Evolutionary conservation across 1,140 invertebrate species (phyloP).

Genomic region (Trachymyrmex cornetzi): DNA sequence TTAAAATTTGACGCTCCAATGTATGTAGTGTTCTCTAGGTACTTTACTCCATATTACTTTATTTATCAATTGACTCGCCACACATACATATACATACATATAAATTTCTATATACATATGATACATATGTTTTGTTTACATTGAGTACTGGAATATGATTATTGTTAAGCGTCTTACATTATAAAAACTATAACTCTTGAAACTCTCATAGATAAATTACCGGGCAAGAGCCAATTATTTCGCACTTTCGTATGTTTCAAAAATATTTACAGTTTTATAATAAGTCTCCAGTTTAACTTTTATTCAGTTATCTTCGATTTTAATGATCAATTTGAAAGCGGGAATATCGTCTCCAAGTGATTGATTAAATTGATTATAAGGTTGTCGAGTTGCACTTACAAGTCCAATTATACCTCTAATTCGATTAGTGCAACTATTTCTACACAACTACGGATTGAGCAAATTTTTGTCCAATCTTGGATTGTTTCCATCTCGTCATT

Average conservation of each 20-base stretch:
- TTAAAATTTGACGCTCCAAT: not conserved
- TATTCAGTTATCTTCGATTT: not conserved
- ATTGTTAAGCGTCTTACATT: conserved; percentile 39
- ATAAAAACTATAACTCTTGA: conserved; percentile 38
- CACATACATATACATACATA: conserved; percentile 73
- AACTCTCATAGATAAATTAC: conserved; percentile 35
- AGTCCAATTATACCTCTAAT: conserved; percentile 13
- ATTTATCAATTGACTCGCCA: conserved; percentile 56
- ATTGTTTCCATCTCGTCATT: conserved; percentile 2
- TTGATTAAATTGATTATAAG: conserved; percentile 1
- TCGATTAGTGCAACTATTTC: not conserved
- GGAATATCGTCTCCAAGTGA: not conserved
- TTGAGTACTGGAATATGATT: conserved; percentile 14
- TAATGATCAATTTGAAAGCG: conserved; percentile 2
- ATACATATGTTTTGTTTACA: conserved; percentile 71
- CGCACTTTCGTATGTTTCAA: not conserved
- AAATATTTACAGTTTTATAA: conserved; percentile 50
- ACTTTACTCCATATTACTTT: conserved; percentile 59
- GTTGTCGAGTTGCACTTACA: not conserved
- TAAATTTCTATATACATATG: conserved; percentile 81
- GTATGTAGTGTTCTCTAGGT: conserved; percentile 24
- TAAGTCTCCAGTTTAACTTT: not conserved
- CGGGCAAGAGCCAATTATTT: conserved; percentile 16
- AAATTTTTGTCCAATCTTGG: conserved; percentile 46
- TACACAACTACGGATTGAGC: conserved; percentile 57